Percentiles rank a stretch among this genome's conserved stretches.
Conservation (phyloP, 2,797 vertebrate species). For the Anniella stebbinsi region DNA sequence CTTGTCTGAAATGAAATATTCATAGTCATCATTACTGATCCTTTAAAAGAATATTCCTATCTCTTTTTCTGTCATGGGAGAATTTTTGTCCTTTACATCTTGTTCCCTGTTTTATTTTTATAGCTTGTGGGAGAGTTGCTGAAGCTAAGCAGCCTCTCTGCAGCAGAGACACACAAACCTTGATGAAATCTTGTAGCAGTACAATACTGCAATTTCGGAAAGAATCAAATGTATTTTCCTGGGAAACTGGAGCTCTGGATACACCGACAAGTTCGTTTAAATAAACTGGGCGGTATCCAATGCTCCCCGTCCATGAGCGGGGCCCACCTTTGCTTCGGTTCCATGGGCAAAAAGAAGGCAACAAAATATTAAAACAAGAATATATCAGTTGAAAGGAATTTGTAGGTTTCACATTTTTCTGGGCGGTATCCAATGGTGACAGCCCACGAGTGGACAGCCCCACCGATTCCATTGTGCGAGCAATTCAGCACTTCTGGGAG, state of each 20-base stretch:
- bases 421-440: no score
- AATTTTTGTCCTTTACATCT: background rate
- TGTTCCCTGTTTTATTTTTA: background rate
- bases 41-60: background rate
- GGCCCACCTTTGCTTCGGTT: no score
- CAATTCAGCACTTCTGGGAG: no score
- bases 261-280: background rate
- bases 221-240: background rate
- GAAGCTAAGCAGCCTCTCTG: background rate
- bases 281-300: background rate
- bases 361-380: background rate
- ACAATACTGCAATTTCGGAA: background rate
- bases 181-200: background rate
- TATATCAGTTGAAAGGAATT: background rate
- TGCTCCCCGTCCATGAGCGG: no score
- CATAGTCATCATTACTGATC: background rate
- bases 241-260: background rate
- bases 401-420: no score
- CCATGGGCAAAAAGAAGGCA: background rate
- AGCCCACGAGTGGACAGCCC: no score
- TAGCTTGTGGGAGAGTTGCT: background rate
- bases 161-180: background rate
- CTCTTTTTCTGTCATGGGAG: background rate
- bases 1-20: conserved; percentile 8
- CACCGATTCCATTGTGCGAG: no score